Evolutionary conservation across 2,113 vertebrate species (phyloP).

Genomic region (Paradoxurus hermaphroditus): DNA sequence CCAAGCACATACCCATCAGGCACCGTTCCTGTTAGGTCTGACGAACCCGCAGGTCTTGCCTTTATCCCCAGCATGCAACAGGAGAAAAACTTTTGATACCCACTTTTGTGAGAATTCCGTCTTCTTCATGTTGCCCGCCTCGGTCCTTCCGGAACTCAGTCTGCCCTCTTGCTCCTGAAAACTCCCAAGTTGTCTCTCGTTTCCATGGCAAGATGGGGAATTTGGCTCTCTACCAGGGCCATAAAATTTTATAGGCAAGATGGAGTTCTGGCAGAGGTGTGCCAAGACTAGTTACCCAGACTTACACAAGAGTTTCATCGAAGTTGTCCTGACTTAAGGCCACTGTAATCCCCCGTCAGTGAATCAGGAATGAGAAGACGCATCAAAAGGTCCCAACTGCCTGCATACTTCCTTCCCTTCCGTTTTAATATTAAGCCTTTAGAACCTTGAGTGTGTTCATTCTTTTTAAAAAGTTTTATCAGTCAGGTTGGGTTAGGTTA

Average conservation of each 20-base stretch:
- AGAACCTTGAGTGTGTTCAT: not conserved
- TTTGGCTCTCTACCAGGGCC: not conserved
- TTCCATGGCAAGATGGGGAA: not conserved
- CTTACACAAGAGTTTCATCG: not conserved
- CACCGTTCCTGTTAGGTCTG: accelerated
- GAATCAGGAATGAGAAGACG: not conserved
- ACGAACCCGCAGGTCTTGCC: too few relatives aligned
- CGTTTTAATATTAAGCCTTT: not conserved
- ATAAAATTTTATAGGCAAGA: not conserved
- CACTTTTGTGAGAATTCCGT: not conserved
- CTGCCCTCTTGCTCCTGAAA: not conserved
- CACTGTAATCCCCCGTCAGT: not conserved
- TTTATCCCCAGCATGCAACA: not conserved
- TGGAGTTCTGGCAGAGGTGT: not conserved
- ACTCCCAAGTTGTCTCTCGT: not conserved
- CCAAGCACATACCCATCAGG: not conserved
- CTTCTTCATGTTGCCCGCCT: not conserved
- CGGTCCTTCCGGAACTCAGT: not conserved
- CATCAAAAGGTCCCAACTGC: accelerated
- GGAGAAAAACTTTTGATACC: not conserved
- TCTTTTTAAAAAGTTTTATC: not conserved
- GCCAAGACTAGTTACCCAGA: not conserved
- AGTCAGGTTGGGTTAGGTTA: not conserved
- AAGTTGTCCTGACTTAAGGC: not conserved
- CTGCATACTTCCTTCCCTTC: not conserved